These are phyloP conservation scores for Sitophilus oryzae DNA, from an alignment of 1,140 invertebrate genomes.

Conservation along the genomic window DNA sequence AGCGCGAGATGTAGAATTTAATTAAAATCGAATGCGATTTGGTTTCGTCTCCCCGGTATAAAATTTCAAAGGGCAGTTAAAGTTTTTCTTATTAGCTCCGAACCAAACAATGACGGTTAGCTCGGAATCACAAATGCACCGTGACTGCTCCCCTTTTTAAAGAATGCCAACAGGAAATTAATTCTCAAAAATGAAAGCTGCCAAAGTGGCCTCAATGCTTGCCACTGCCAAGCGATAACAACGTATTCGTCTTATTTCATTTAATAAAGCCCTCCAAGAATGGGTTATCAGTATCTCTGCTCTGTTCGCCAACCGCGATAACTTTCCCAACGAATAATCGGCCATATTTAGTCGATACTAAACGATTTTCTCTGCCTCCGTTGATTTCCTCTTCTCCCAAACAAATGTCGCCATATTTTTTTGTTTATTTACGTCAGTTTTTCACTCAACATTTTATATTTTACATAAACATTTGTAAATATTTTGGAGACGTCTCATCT, in stretches of 20 bases:
- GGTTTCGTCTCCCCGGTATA: conserved; percentile 17
- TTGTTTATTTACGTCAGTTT: too few relatives aligned
- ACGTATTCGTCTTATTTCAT: conserved; percentile 41
- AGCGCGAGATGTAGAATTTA: too few relatives aligned
- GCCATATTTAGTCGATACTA: conserved; percentile 18
- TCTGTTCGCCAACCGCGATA: conserved; percentile 20
- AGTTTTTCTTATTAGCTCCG: conserved; percentile 41
- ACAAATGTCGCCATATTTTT: conserved; percentile 7
- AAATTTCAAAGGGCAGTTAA: conserved; percentile 28
- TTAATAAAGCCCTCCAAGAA: conserved; percentile 36
- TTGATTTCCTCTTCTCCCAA: conserved; percentile 11
- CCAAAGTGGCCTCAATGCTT: conserved; percentile 33
- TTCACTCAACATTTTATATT: too few relatives aligned
- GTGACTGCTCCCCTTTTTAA: conserved; percentile 41
- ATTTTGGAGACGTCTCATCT: too few relatives aligned
- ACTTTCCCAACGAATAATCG: conserved; percentile 24
- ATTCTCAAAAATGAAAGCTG: conserved; percentile 45
- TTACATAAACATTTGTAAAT: too few relatives aligned
- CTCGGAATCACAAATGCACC: conserved; percentile 32
- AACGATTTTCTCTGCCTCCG: conserved; percentile 19
- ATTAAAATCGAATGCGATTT: too few relatives aligned
- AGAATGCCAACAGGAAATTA: conserved; percentile 46
- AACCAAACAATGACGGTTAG: conserved; percentile 40
- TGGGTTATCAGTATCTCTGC: conserved; percentile 34
- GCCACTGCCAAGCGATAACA: conserved; percentile 38